Evolutionary conservation across 1,140 invertebrate genomes (phyloP).

Genomic region (Triops longicaudatus): DNA sequence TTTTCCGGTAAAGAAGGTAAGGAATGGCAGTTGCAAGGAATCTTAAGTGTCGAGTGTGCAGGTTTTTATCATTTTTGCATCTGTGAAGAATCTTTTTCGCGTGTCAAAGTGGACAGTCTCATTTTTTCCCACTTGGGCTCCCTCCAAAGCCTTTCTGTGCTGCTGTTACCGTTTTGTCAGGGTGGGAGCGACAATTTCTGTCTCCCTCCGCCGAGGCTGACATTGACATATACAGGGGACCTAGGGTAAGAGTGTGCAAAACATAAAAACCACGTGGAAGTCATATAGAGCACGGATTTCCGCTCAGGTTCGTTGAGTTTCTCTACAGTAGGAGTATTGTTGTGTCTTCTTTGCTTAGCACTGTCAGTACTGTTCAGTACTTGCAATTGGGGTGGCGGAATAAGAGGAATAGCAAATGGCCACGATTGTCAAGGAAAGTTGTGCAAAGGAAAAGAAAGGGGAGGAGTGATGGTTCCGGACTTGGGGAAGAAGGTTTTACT

Average conservation of each 20-base stretch:
- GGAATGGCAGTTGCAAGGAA: not conserved
- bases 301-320: conserved; percentile 9
- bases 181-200: not conserved
- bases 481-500: too few species aligned
- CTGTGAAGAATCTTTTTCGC: not conserved
- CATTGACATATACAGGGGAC: not conserved
- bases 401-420: too few species aligned
- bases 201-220: not conserved
- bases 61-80: not conserved
- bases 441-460: too few species aligned
- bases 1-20: too few species aligned
- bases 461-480: too few species aligned
- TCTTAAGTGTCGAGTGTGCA: not conserved
- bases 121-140: not conserved
- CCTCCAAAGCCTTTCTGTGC: too few species aligned
- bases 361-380: not conserved
- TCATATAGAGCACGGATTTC: conserved; percentile 15
- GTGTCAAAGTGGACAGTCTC: not conserved
- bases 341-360: not conserved
- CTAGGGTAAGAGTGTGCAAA: too few species aligned
- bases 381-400: too few species aligned
- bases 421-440: too few species aligned
- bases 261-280: not conserved
- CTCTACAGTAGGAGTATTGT: not conserved
- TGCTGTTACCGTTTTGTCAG: too few species aligned